A percentile compares a stretch with the other conserved stretches of the same genome.
phyloP scores from a whole-genome alignment of 2,113 vertebrate genomes.

The Cyphomyrus discorhynchus region DNA sequence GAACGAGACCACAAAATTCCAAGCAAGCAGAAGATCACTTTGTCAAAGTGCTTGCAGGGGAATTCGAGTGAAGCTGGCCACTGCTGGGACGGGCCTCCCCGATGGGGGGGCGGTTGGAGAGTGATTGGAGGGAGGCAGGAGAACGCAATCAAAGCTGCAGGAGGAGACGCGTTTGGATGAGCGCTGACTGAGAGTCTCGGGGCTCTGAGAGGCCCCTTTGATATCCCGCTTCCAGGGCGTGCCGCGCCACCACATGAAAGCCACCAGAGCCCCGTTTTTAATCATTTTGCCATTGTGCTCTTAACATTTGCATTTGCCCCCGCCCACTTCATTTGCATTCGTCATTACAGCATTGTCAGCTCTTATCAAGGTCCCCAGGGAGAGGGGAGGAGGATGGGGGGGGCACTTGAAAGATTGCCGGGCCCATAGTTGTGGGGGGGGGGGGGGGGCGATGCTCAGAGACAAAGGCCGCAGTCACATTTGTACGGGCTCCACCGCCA shows the following conservation, averaged over 20 bases:
- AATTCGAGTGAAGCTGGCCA: conserved; percentile 30
- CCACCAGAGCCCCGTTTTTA: conserved; percentile 45
- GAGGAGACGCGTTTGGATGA: conserved; percentile 35
- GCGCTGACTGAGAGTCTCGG: conserved; percentile 25
- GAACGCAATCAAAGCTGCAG: conserved; percentile 44
- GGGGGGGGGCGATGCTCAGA: conserved; percentile 40
- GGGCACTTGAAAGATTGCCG: background rate
- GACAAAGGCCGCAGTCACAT: conserved; percentile 55
- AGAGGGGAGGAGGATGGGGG: conserved; percentile 18
- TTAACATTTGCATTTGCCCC: conserved; percentile 51
- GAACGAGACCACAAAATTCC: background rate
- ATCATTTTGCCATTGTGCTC: conserved; percentile 56
- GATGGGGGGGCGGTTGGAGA: conserved; percentile 3
- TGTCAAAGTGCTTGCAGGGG: conserved; percentile 26
- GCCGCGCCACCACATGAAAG: conserved; percentile 42
- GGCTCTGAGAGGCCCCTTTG: conserved; percentile 32
- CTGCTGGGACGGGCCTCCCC: conserved; percentile 26
- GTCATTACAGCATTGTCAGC: conserved; percentile 58
- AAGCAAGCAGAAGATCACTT: conserved; percentile 11
- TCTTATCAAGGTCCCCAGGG: conserved; percentile 42
- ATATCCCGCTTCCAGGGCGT: conserved; percentile 38
- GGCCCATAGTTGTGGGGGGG: conserved; percentile 38
- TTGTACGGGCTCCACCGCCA: conserved; percentile 43
- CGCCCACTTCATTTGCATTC: conserved; percentile 54
- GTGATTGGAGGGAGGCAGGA: conserved; percentile 21